A percentile compares a stretch with the other conserved stretches of the same genome.
Conservation (phyloP, 2,888 invertebrate species). For the Cheilosia soror region DNA sequence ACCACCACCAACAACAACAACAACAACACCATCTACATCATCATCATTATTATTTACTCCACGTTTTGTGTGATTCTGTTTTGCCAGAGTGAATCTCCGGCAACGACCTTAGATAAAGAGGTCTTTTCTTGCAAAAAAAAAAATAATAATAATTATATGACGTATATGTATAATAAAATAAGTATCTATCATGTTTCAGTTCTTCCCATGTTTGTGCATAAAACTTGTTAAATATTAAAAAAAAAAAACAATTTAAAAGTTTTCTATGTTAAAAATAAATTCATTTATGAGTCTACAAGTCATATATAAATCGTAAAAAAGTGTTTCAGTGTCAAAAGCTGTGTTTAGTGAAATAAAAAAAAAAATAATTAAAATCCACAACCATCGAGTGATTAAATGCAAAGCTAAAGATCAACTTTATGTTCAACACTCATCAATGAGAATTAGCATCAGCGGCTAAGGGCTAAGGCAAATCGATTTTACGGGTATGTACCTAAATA, state of each 20-base stretch:
- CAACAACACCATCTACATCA: constrained; percentile 28
- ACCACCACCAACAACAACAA: not conserved
- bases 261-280: constrained; percentile 2
- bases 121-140: constrained; percentile 52
- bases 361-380: constrained; percentile 1
- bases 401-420: constrained; percentile 28
- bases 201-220: constrained; percentile 23
- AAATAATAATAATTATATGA: not conserved
- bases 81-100: constrained; percentile 49
- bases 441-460: constrained; percentile 42
- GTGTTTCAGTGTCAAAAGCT: constrained; percentile 34
- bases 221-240: constrained; percentile 22
- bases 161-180: not conserved
- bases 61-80: constrained; percentile 35
- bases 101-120: constrained; percentile 70
- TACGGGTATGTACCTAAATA: constrained; percentile 45
- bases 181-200: constrained; percentile 22
- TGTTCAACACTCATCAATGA: constrained; percentile 13
- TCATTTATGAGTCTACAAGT: constrained; percentile 16
- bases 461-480: constrained; percentile 37
- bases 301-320: constrained; percentile 18
- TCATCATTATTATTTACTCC: constrained; percentile 46
- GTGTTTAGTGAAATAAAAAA: constrained; percentile 8
- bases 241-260: constrained; percentile 10
- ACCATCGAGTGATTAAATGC: constrained; percentile 16